Evolutionary conservation across 2,113 vertebrate genomes (phyloP).

Genomic region (Elaphurus davidianus): DNA sequence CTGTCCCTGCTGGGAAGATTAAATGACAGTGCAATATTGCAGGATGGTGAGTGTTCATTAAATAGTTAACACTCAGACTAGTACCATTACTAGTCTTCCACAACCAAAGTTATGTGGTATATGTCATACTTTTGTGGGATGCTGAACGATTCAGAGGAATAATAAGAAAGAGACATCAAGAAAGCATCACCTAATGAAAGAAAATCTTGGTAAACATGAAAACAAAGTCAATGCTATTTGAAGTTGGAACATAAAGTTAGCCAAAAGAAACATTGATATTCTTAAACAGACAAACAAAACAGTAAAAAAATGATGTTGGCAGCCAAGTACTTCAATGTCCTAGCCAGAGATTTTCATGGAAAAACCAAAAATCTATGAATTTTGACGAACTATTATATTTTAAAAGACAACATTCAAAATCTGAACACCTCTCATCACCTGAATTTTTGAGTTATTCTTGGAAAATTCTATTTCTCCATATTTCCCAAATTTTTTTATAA

Average conservation of each 20-base stretch:
- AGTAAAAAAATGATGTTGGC: neutral
- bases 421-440: neutral
- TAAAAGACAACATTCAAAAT: neutral
- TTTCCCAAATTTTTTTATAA: constrained; percentile 3
- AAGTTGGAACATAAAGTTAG: neutral
- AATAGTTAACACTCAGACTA: neutral
- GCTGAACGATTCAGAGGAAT: neutral
- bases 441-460: neutral
- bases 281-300: neutral
- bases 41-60: neutral
- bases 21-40: neutral
- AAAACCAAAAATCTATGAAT: neutral
- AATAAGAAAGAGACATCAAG: neutral
- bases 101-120: neutral
- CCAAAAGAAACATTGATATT: neutral
- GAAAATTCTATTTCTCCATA: neutral
- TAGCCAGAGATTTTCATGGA: neutral
- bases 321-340: neutral
- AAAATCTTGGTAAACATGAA: neutral
- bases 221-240: neutral
- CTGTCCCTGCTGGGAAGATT: neutral
- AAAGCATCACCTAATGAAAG: neutral
- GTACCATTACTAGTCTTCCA: neutral
- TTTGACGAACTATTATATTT: neutral
- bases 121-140: neutral